A percentile compares a stretch with the other conserved stretches of the same genome.
These are phyloP conservation scores for Orthosia gothica DNA, from an alignment of 2,888 invertebrate genomes.

Conservation along the genomic window DNA sequence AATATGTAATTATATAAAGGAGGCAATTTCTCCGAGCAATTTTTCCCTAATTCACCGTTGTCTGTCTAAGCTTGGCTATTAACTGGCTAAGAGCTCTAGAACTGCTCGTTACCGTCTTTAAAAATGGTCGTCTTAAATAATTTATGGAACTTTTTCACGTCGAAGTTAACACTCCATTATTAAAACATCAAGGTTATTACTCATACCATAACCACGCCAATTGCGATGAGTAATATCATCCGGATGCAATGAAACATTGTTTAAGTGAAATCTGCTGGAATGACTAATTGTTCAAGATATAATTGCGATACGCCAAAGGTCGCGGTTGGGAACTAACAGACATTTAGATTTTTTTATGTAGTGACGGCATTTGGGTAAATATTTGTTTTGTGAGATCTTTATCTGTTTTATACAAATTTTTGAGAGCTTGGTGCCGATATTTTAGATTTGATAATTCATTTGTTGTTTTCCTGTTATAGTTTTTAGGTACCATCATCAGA, in stretches of 20 bases:
- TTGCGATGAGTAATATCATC: constrained; percentile 70
- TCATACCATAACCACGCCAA: constrained; percentile 55
- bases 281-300: constrained; percentile 64
- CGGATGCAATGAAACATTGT: constrained; percentile 66
- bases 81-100: too few species aligned
- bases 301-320: constrained; percentile 57
- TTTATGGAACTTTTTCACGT: background rate
- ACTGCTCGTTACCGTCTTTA: too few species aligned
- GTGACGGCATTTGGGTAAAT: constrained; percentile 32
- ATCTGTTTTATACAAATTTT: background rate
- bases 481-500: background rate
- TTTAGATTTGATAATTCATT: background rate
- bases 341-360: constrained; percentile 41
- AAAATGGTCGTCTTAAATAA: too few species aligned
- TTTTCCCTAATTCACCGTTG: too few species aligned
- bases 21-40: too few species aligned
- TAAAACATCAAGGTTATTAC: constrained; percentile 29
- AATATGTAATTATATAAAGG: too few species aligned
- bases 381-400: constrained; percentile 13
- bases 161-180: constrained; percentile 41
- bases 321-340: constrained; percentile 45
- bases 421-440: background rate
- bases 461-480: background rate
- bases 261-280: constrained; percentile 58
- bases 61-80: too few species aligned